phyloP scores from a whole-genome alignment of 2,888 invertebrate species.

The Drepanosiphum platanoidis region DNA sequence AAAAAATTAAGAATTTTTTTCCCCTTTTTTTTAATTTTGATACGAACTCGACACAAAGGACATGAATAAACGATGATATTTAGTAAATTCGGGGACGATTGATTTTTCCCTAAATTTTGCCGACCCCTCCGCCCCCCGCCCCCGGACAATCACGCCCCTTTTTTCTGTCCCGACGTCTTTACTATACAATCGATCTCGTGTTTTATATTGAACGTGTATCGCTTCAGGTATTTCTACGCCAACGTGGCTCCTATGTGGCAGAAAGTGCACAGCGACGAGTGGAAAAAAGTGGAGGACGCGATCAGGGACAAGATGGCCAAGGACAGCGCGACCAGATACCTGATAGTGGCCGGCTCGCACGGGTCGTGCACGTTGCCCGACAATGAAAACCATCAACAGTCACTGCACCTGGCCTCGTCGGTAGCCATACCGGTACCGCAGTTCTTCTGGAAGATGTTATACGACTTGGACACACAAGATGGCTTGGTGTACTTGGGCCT shows the following conservation, averaged over 20 bases:
- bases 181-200: too few species aligned
- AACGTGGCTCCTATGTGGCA: conserved; percentile 78
- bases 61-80: too few species aligned
- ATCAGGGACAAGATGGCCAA: neutral
- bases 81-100: too few species aligned
- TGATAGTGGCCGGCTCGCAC: conserved; percentile 70
- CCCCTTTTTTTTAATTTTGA: too few species aligned
- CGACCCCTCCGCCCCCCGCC: too few species aligned
- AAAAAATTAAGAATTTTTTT: too few species aligned
- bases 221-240: conserved; percentile 71
- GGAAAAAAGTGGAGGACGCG: conserved; percentile 68
- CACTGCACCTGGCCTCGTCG: conserved; percentile 34
- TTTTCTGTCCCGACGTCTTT: too few species aligned
- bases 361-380: conserved; percentile 72
- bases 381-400: conserved; percentile 68
- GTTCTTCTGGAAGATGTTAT: conserved; percentile 72
- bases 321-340: too few species aligned
- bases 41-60: too few species aligned
- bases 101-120: too few species aligned
- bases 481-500: conserved; percentile 74
- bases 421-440: conserved; percentile 68
- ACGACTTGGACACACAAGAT: conserved; percentile 69
- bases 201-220: too few species aligned
- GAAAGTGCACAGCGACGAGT: conserved; percentile 72
- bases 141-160: too few species aligned